Evolutionary conservation across 2,113 vertebrate species (phyloP).

Genomic region (Menidia beryllina): DNA sequence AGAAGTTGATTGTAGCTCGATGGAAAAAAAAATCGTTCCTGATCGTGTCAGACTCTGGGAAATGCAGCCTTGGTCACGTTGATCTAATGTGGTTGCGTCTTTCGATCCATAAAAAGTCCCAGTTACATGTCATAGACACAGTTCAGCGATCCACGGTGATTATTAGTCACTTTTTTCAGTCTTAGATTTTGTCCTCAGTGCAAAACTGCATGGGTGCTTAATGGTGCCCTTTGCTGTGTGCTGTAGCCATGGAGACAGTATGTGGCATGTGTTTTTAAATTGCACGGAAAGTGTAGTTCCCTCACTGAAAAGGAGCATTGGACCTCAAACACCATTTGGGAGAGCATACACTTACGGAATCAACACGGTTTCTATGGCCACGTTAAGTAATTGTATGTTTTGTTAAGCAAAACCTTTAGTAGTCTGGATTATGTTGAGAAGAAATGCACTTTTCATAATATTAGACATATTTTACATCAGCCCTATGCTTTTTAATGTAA

Average conservation of each 20-base stretch:
- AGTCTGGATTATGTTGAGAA: too few species aligned
- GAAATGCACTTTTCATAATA: too few species aligned
- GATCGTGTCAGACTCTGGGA: not conserved
- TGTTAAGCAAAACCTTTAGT: too few species aligned
- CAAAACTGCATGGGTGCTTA: constrained; percentile 57
- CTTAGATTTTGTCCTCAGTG: constrained; percentile 43
- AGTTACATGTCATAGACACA: not conserved
- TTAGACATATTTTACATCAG: too few species aligned
- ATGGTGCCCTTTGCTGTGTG: constrained; percentile 71
- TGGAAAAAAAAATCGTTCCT: not conserved
- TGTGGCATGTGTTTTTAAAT: constrained; percentile 72
- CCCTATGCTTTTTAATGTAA: too few species aligned
- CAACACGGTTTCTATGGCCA: not conserved
- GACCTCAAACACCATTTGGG: constrained; percentile 25
- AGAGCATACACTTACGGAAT: constrained; percentile 18
- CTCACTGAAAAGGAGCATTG: constrained; percentile 42
- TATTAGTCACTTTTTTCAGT: constrained; percentile 28
- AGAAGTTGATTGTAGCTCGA: constrained; percentile 14
- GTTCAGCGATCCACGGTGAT: constrained; percentile 14
- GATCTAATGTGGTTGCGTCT: not conserved
- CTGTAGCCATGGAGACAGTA: constrained; percentile 81
- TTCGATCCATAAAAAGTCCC: constrained; percentile 10
- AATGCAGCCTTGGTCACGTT: not conserved
- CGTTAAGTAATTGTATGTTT: too few species aligned
- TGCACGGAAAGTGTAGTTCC: constrained; percentile 44